These are phyloP conservation scores for Oncorhynchus nerka DNA, from an alignment of 2,113 vertebrate species.

Conservation along the genomic window DNA sequence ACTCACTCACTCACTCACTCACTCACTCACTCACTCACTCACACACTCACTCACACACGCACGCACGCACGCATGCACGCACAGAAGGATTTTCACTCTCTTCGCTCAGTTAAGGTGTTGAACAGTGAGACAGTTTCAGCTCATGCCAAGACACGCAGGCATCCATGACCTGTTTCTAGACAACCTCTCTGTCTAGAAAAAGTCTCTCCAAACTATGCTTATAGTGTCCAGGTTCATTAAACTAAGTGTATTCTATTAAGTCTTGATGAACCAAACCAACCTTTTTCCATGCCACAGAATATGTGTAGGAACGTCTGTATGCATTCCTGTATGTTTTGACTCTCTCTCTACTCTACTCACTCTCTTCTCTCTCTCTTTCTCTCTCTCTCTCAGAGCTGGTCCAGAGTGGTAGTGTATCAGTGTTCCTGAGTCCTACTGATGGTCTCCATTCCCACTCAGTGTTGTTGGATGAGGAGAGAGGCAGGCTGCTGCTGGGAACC, in stretches of 20 bases:
- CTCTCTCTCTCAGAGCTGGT: conserved; percentile 79
- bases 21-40: background rate
- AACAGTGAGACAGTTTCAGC: conserved; percentile 27
- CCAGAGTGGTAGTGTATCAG: conserved; percentile 85
- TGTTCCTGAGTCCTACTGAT: conserved; percentile 84
- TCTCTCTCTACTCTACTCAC: too few species aligned
- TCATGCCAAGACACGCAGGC: conserved; percentile 25
- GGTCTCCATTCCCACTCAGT: conserved; percentile 89
- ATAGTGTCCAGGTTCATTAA: too few species aligned
- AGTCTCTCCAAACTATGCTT: too few species aligned
- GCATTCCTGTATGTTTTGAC: too few species aligned
- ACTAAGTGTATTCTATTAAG: too few species aligned
- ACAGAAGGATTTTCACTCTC: too few species aligned
- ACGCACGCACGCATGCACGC: too few species aligned
- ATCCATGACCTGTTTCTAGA: conserved; percentile 27
- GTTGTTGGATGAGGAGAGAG: conserved; percentile 91
- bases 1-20: too few species aligned
- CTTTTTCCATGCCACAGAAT: background rate
- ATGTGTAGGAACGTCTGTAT: too few species aligned
- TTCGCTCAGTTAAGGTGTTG: conserved; percentile 21
- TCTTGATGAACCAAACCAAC: too few species aligned
- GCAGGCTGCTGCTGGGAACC: conserved; percentile 84
- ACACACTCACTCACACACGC: too few species aligned
- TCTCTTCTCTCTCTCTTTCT: conserved; percentile 1
- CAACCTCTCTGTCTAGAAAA: too few species aligned